phyloP scores from a whole-genome alignment of 2,888 invertebrate species.

The Perizoma flavofasciatum region DNA sequence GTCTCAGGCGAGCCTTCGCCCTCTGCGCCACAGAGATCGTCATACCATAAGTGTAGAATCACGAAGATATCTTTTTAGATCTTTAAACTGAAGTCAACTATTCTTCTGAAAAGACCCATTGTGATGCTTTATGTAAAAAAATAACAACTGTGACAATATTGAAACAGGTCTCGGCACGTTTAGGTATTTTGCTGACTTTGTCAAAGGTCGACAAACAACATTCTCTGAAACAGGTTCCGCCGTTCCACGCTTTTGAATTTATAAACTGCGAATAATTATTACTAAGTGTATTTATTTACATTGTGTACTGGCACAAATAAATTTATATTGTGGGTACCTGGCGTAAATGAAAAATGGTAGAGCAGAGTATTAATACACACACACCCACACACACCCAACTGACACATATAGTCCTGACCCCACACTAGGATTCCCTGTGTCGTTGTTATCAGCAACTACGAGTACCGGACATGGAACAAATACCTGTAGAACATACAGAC shows the following conservation, averaged over 20 bases:
- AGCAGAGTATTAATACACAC: no score
- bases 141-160: conserved; percentile 23
- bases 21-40: no score
- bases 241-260: conserved; percentile 40
- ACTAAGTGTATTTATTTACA: not conserved
- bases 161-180: conserved; percentile 20
- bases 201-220: conserved; percentile 48
- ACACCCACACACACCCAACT: no score
- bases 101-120: conserved; percentile 13
- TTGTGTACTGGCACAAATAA: not conserved
- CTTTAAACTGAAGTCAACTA: conserved; percentile 8
- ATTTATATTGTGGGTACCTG: no score
- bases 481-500: no score
- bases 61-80: not conserved
- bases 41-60: no score
- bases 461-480: no score
- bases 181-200: conserved; percentile 44
- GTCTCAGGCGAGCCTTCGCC: no score
- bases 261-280: conserved; percentile 37
- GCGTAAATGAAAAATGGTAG: no score
- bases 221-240: conserved; percentile 42
- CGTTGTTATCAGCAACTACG: no score
- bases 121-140: conserved; percentile 12
- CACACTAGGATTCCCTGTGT: no score
- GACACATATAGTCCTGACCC: no score